These are phyloP conservation scores for Helogale parvula DNA, from an alignment of 2,113 vertebrate species.

Conservation along the genomic window DNA sequence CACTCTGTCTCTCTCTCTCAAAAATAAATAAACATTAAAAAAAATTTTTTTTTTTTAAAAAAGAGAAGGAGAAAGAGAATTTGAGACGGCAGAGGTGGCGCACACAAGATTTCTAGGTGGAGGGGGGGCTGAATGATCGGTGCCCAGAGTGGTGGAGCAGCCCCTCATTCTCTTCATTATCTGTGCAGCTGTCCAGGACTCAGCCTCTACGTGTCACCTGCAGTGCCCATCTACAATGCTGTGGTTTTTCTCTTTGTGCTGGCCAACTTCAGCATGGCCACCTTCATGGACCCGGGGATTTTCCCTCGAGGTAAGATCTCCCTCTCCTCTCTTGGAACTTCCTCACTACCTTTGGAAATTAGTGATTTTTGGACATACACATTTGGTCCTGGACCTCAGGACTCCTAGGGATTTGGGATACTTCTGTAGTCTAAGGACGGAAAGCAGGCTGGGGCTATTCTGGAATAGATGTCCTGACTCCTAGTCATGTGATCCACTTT, in stretches of 20 bases:
- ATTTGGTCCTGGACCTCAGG: not conserved
- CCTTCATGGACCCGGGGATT: constrained; percentile 98
- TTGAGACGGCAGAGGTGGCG: not conserved
- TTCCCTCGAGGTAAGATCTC: constrained; percentile 94
- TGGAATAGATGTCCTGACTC: not conserved
- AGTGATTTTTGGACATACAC: not conserved
- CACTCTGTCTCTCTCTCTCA: no score
- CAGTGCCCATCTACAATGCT: constrained; percentile 93
- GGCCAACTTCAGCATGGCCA: constrained; percentile 99
- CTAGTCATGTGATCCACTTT: not conserved
- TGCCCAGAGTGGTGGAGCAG: not conserved
- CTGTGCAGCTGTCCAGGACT: constrained; percentile 93
- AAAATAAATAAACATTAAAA: no score
- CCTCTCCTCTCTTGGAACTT: not conserved
- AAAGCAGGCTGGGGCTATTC: not conserved
- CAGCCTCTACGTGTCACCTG: constrained; percentile 90
- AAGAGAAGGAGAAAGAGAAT: not conserved
- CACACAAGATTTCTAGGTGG: not conserved
- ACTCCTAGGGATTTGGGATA: not conserved
- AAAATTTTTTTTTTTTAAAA: no score
- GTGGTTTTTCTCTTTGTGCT: constrained; percentile 97
- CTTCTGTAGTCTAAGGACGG: not conserved
- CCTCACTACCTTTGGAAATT: constrained; percentile 23
- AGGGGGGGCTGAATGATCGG: not conserved
- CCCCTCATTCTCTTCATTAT: constrained; percentile 50